Percentiles rank a stretch among this genome's conserved stretches.
Conservation (phyloP, 2,888 invertebrate species). For the Drosophila aldrichi region DNA sequence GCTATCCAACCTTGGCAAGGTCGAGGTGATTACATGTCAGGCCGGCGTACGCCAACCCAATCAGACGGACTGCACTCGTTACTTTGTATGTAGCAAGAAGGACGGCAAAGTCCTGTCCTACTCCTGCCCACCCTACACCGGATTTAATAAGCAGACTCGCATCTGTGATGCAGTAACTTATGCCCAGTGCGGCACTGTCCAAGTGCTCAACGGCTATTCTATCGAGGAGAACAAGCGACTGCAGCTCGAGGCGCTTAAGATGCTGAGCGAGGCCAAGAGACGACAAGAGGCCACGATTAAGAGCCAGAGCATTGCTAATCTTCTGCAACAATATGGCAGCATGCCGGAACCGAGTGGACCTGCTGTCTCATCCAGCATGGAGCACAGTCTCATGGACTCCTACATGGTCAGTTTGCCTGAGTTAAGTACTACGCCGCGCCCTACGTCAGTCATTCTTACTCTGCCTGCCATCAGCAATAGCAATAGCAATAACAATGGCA, state of each 20-base stretch:
- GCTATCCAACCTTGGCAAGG: conserved; percentile 66
- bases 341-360: conserved; percentile 13
- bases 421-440: conserved; percentile 37
- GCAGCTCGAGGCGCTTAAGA: conserved; percentile 82
- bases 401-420: conserved; percentile 57
- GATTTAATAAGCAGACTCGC: conserved; percentile 85
- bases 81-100: conserved; percentile 86
- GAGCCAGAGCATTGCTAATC: conserved; percentile 80
- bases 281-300: conserved; percentile 79
- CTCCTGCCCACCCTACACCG: conserved; percentile 86
- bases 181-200: conserved; percentile 81
- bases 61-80: conserved; percentile 86
- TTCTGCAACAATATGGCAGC: conserved; percentile 72
- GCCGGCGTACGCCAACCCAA: conserved; percentile 85
- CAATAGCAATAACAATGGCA: background rate
- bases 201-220: conserved; percentile 66
- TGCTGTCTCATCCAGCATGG: conserved; percentile 45
- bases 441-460: conserved; percentile 24
- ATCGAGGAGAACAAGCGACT: conserved; percentile 80
- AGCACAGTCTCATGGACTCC: conserved; percentile 63
- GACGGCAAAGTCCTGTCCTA: conserved; percentile 85
- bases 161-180: conserved; percentile 85
- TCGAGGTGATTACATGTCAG: conserved; percentile 85
- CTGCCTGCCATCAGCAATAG: conserved; percentile 14
- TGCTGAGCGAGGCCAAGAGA: conserved; percentile 82